phyloP scores from a whole-genome alignment of 1,140 invertebrate genomes.

The Psix sp. region DNA sequence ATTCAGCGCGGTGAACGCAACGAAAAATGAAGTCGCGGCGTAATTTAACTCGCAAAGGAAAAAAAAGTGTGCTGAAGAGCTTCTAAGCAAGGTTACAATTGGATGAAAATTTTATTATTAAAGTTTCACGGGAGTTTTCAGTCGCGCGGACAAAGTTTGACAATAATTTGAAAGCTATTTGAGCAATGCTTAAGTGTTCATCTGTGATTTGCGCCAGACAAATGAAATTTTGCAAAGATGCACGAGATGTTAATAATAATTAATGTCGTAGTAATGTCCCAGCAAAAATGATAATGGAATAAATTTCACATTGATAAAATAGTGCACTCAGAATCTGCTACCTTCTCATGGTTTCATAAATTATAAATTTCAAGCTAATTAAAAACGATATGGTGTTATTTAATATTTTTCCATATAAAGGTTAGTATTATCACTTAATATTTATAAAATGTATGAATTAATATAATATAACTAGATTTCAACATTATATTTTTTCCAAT shows the following conservation, averaged over 20 bases:
- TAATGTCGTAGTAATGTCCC: conserved; percentile 11
- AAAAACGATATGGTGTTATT: too few species aligned
- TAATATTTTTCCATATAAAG: too few species aligned
- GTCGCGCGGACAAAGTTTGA: not conserved
- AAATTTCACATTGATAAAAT: conserved; percentile 2
- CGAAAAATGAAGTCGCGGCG: conserved; percentile 2
- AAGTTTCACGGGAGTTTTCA: conserved; percentile 9
- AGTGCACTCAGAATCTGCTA: too few species aligned
- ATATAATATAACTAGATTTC: too few species aligned
- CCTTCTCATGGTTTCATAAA: too few species aligned
- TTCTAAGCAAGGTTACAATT: conserved; percentile 1
- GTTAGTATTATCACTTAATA: too few species aligned
- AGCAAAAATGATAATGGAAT: conserved; percentile 5
- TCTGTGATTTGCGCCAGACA: conserved; percentile 23
- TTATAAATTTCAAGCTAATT: too few species aligned
- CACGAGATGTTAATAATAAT: conserved; percentile 32
- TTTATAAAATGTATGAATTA: too few species aligned
- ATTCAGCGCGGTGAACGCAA: not conserved
- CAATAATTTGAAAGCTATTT: conserved; percentile 7
- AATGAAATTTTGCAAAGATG: conserved; percentile 23
- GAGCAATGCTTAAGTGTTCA: conserved; percentile 20
- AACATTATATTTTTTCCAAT: too few species aligned
- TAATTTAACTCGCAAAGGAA: not conserved
- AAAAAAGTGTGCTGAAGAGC: not conserved
- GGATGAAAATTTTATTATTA: not conserved